A percentile compares a stretch with the other conserved stretches of the same genome.
Evolutionary conservation across 2,113 vertebrate genomes (phyloP).

Genomic region (Protobothrops flavoviridis): DNA sequence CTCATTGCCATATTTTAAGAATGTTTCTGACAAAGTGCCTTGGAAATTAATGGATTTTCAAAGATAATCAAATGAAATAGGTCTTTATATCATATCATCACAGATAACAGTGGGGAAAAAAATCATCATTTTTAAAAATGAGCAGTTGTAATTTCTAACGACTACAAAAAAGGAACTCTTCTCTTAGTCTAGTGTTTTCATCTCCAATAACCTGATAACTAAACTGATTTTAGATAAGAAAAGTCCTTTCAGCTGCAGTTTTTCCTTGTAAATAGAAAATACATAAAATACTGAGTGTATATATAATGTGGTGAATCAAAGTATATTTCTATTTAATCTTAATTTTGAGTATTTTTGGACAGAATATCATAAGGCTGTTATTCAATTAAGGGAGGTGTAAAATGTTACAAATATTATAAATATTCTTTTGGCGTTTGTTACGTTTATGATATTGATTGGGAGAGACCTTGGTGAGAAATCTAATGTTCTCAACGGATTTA

Average conservation of each 20-base stretch:
- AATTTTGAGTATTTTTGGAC: not conserved
- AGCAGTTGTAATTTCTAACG: not conserved
- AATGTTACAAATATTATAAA: not conserved
- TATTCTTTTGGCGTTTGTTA: not conserved
- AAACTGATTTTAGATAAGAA: not conserved
- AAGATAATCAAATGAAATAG: slow-evolving; percentile 8
- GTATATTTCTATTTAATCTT: not conserved
- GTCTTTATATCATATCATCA: not conserved
- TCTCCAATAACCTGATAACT: not conserved
- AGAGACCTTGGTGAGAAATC: not conserved
- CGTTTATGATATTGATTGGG: not conserved
- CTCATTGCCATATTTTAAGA: not conserved
- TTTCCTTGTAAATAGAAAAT: not conserved
- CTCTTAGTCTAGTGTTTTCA: not conserved
- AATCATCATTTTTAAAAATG: not conserved
- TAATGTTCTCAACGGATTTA: not conserved
- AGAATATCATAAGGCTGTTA: not conserved
- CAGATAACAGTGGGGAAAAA: not conserved
- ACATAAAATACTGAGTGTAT: not conserved
- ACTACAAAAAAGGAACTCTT: not conserved
- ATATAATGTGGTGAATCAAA: not conserved
- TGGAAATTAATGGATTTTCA: not conserved
- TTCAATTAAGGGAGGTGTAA: not conserved
- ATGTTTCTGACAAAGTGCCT: not conserved
- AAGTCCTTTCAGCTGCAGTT: not conserved